phyloP scores from a whole-genome alignment of 2,113 vertebrate species.

The Corythaixoides concolor region DNA sequence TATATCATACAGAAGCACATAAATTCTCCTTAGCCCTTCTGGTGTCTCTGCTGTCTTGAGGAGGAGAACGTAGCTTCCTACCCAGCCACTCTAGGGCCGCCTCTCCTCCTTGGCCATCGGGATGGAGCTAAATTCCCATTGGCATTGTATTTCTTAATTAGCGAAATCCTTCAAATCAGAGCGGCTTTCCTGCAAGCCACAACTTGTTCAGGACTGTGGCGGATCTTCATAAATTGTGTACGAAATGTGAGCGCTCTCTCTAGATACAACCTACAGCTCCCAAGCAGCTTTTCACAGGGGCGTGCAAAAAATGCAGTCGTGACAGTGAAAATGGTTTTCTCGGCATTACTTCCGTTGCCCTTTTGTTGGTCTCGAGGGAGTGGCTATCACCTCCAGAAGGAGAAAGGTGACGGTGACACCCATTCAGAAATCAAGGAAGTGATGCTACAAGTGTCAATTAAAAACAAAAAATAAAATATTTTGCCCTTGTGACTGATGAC shows the following conservation, averaged over 20 bases:
- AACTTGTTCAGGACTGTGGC: background rate
- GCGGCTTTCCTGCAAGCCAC: background rate
- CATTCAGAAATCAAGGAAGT: background rate
- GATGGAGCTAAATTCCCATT: background rate
- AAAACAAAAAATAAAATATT: background rate
- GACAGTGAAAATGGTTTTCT: background rate
- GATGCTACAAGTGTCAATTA: background rate
- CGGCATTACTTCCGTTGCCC: background rate
- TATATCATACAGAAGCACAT: background rate
- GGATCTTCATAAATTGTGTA: background rate
- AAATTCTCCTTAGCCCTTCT: background rate
- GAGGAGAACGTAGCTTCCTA: background rate
- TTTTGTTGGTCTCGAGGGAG: background rate
- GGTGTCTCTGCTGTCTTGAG: background rate
- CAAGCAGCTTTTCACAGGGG: background rate
- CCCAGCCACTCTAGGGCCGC: background rate
- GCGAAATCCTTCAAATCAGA: background rate
- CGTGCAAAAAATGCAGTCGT: background rate
- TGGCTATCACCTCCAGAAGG: background rate
- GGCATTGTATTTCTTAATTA: background rate
- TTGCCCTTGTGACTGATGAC: background rate
- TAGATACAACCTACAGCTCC: background rate
- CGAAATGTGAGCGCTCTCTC: background rate
- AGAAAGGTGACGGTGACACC: background rate
- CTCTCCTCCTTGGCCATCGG: background rate